Percentiles rank a stretch among this genome's conserved stretches.
Evolutionary conservation across 2,113 vertebrate genomes (phyloP).

Genomic region (Datnioides undecimradiatus): DNA sequence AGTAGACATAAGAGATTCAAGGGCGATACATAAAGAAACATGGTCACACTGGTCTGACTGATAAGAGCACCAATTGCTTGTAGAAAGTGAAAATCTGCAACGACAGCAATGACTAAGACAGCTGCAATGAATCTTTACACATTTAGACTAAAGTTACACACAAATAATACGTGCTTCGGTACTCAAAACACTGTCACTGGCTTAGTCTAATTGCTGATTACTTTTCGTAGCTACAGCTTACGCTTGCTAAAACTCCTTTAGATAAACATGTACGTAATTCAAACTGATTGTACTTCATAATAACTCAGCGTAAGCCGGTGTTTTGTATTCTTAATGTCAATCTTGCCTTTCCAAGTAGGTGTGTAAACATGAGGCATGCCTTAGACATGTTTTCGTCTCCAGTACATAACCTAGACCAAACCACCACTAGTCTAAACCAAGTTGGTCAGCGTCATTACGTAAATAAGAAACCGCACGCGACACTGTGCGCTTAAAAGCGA

Average conservation of each 20-base stretch:
- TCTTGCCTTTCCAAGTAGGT: too few relatives aligned
- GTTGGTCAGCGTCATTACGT: constrained; percentile 5
- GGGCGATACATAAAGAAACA: neutral
- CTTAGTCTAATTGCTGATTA: constrained; percentile 43
- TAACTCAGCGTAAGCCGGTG: rapidly evolving
- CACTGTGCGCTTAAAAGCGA: neutral
- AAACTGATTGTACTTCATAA: neutral
- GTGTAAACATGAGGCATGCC: constrained; percentile 9
- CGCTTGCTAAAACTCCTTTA: neutral
- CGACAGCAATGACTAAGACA: neutral
- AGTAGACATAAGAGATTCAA: neutral
- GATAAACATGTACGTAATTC: neutral
- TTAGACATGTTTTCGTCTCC: constrained; percentile 14
- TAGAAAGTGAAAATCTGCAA: neutral
- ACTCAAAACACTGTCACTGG: neutral
- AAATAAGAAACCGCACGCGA: neutral
- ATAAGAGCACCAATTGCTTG: neutral
- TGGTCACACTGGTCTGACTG: too few relatives aligned
- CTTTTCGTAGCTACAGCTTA: neutral
- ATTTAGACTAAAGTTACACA: neutral
- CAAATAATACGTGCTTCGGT: neutral
- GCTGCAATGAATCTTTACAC: neutral
- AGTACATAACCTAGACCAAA: constrained; percentile 62
- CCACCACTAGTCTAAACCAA: constrained; percentile 3
- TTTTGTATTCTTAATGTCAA: neutral